Conservation (phyloP, 2,113 vertebrate genomes). For the Charadrius vociferus region DNA sequence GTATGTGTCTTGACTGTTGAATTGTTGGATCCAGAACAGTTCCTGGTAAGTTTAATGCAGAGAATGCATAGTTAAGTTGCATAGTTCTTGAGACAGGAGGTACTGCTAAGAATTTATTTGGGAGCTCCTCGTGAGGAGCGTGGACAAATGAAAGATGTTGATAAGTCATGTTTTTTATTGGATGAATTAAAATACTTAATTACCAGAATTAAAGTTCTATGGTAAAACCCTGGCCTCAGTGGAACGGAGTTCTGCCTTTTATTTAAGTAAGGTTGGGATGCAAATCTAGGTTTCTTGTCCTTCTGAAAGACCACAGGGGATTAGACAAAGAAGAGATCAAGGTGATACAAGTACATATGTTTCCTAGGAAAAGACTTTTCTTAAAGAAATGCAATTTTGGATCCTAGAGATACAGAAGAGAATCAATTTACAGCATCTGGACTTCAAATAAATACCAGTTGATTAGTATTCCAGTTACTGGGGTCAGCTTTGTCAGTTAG, state of each 20-base stretch:
- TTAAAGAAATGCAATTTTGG: background rate
- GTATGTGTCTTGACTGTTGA: background rate
- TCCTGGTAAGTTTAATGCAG: background rate
- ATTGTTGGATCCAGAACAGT: background rate
- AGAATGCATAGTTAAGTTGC: background rate
- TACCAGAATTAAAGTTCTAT: background rate
- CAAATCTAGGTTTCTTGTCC: background rate
- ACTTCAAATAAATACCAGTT: background rate
- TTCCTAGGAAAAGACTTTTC: background rate
- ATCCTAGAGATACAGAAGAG: background rate
- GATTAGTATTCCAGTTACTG: background rate
- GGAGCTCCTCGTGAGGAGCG: background rate
- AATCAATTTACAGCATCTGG: background rate
- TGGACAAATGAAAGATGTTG: background rate
- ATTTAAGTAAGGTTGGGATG: background rate
- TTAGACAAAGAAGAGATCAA: background rate
- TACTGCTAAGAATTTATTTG: background rate
- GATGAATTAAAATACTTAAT: background rate
- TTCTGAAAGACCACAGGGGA: background rate
- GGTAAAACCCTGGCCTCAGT: background rate
- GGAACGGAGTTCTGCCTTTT: background rate
- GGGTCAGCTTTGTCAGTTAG: background rate
- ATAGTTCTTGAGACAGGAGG: background rate
- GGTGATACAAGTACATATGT: fast-evolving
- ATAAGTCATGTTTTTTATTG: background rate